phyloP scores from a whole-genome alignment of 2,888 invertebrate species.

The Lithophane ornitopus region DNA sequence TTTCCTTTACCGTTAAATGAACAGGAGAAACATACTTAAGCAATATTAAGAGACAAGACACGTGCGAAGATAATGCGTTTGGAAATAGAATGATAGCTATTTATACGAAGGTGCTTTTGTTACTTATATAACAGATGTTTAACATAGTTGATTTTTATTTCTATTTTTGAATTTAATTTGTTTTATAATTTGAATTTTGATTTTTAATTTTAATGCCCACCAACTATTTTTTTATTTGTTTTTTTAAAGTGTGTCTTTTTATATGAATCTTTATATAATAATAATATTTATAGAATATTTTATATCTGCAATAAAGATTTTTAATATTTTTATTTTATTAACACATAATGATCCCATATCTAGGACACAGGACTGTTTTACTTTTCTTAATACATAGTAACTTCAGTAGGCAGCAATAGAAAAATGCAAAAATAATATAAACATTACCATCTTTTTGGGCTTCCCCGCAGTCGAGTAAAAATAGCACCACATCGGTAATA shows the following conservation, averaged over 20 bases:
- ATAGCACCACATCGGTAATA: not conserved
- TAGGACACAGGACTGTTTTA: not conserved
- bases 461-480: not conserved
- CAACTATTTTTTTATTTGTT: too few species aligned
- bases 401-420: not conserved
- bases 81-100: conserved; percentile 7
- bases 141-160: too few species aligned
- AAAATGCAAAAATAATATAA: not conserved
- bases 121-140: not conserved
- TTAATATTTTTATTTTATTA: too few species aligned
- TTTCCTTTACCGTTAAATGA: conserved; percentile 8
- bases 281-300: too few species aligned
- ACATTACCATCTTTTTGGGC: not conserved
- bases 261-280: too few species aligned
- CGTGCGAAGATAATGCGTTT: conserved; percentile 26
- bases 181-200: too few species aligned
- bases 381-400: not conserved
- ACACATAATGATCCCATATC: not conserved
- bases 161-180: too few species aligned
- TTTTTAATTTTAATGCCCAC: too few species aligned
- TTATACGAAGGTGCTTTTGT: not conserved
- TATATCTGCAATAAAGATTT: too few species aligned
- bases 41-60: conserved; percentile 43
- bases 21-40: conserved; percentile 23
- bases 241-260: too few species aligned